These are phyloP conservation scores for Melipona bicolor DNA, from an alignment of 2,888 invertebrate genomes.

Conservation along the genomic window DNA sequence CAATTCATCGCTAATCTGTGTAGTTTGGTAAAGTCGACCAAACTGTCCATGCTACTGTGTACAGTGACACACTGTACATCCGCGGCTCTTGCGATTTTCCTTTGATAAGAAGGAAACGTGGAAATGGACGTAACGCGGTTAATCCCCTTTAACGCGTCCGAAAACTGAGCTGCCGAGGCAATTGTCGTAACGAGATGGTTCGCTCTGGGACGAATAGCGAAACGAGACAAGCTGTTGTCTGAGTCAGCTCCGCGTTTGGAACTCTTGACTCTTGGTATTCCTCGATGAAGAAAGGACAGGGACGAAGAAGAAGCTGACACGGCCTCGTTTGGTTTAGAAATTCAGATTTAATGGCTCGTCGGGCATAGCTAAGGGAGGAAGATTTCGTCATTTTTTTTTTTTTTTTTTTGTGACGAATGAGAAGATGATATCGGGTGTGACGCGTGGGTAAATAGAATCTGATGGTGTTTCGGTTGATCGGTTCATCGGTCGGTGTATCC, in stretches of 20 bases:
- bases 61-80: no score
- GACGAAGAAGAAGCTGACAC: background rate
- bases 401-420: background rate
- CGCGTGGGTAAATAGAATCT: background rate
- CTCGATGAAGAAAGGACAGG: background rate
- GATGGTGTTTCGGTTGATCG: background rate
- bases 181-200: constrained; percentile 76
- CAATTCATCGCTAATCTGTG: no score
- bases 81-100: constrained; percentile 53
- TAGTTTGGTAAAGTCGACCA: no score
- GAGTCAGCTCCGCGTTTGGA: constrained; percentile 62
- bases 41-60: background rate
- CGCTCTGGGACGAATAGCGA: constrained; percentile 45
- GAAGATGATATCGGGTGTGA: background rate
- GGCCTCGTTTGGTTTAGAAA: background rate
- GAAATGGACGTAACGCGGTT: background rate
- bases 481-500: background rate
- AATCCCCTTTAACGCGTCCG: background rate
- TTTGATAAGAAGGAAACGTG: background rate
- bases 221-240: constrained; percentile 44
- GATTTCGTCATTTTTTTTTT: no score
- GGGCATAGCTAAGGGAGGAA: background rate
- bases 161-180: constrained; percentile 68
- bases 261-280: constrained; percentile 7
- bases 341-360: background rate